Base-by-base conservation (phyloP, 2,888 invertebrate species). In the Litoditis marina region DNA sequence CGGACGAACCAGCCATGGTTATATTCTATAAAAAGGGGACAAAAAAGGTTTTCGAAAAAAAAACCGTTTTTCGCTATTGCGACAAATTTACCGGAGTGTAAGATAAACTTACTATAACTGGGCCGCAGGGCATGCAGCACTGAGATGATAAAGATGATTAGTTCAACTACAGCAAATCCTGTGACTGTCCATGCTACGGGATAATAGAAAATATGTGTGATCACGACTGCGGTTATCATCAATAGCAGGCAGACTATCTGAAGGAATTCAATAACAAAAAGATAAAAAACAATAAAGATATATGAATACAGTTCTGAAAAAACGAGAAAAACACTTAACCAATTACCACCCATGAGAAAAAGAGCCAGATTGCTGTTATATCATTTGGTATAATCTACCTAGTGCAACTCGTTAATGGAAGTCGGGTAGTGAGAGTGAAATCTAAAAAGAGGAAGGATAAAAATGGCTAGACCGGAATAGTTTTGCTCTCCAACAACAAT, bases 71-170 rank as follows among this genome's bases (percentile, higher is more conserved):
- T 11, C 28, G 3, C 11, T 27, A 34, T 39, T 31, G n/a, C 19
- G 2, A 19, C 19, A n/a, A 32, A 8, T 49, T 13, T 7, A 36
- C 22, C 5, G 1, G 39, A 36, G 16, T 36, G 11, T 36, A 36
- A 16, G 39, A 36, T 16, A 13, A 13, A 36, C 44, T 56, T 47
- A 58, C 59, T 36, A 16, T 51, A 36, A 36, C 51, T 51, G 5
- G 59, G 59, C 11, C 52, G 39, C n/a, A 39, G 46, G 44, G 59
- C 59, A 44, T 59, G 59, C 22, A 59, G 36, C 19, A 59, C 44
- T n/a, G 59, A 36, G 34, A 59, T 22, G 31, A 59, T 7, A 19
- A 59, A 42, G 22, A 59, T 42, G 51, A 59, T 22, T 3, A 59
- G 22, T 30, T 59, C 59, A 16, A 51, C 31, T 16, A 28, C 39